A percentile compares a stretch with the other conserved stretches of the same genome.
Conservation (phyloP, 2,113 vertebrate genomes). For the Megaptera novaeangliae region DNA sequence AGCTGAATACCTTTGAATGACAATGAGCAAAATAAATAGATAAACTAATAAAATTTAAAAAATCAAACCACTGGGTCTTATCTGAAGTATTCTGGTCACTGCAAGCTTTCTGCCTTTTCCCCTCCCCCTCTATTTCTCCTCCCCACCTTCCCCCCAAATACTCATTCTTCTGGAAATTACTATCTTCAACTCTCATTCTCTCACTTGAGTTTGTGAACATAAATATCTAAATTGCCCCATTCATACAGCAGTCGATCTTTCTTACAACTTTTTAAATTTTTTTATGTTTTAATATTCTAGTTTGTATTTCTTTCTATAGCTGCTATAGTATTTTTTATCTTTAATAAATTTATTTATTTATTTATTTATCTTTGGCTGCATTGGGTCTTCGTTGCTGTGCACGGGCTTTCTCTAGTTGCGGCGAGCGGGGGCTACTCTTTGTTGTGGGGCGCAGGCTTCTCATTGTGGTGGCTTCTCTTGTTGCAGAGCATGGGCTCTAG, state of each 20-base stretch:
- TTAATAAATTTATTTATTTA: too few relatives aligned
- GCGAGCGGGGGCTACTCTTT: too few relatives aligned
- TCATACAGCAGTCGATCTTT: neutral
- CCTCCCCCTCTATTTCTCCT: neutral
- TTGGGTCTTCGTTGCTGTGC: too few relatives aligned
- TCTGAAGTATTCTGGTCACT: neutral
- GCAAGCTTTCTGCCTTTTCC: neutral
- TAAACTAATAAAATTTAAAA: neutral
- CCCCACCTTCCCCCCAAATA: neutral
- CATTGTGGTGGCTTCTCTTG: too few relatives aligned
- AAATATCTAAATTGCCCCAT: neutral
- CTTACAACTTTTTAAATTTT: neutral
- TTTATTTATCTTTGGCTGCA: too few relatives aligned
- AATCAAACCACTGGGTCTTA: neutral
- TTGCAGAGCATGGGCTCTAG: too few relatives aligned
- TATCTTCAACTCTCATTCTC: neutral
- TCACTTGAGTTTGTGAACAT: neutral
- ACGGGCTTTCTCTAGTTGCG: too few relatives aligned
- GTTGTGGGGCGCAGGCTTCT: accelerated
- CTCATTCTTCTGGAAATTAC: neutral
- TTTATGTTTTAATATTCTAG: neutral
- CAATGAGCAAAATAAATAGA: neutral
- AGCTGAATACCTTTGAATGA: neutral
- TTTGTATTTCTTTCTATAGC: neutral
- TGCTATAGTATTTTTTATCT: neutral